phyloP scores from a whole-genome alignment of 1,140 invertebrate genomes.

The Planococcus citri region DNA sequence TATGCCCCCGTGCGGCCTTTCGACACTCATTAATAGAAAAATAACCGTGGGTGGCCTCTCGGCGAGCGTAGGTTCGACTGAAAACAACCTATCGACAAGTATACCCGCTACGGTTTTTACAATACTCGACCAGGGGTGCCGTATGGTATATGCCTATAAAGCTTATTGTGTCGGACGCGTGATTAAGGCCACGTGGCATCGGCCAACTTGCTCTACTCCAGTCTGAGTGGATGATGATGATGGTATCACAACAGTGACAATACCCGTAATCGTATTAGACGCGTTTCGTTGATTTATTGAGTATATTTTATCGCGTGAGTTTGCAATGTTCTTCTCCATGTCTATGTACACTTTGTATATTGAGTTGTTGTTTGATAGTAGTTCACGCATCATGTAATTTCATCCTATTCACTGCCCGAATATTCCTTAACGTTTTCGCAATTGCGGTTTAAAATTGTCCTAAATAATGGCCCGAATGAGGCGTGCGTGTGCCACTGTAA shows the following conservation, averaged over 20 bases:
- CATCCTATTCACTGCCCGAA: background rate
- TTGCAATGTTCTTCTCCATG: too few relatives aligned
- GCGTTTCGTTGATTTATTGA: conserved; percentile 17
- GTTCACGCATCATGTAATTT: background rate
- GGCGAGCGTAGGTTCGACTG: background rate
- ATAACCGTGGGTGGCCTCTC: conserved; percentile 15
- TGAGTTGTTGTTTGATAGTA: background rate
- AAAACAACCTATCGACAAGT: background rate
- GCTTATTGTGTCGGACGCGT: background rate
- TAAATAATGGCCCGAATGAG: too few relatives aligned
- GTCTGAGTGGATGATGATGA: background rate
- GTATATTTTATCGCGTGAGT: background rate
- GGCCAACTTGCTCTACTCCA: background rate
- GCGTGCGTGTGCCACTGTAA: too few relatives aligned
- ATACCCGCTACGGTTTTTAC: background rate
- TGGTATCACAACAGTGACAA: conserved; percentile 15
- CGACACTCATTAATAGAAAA: conserved; percentile 9
- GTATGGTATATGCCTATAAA: background rate
- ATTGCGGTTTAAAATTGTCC: background rate
- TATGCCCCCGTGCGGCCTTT: background rate
- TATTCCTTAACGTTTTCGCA: background rate
- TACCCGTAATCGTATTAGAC: conserved; percentile 13
- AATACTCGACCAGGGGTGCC: background rate
- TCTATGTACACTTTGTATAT: background rate
- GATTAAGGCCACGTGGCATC: conserved; percentile 13